phyloP scores from a whole-genome alignment of 2,797 vertebrate species.

The Echiichthys vipera region DNA sequence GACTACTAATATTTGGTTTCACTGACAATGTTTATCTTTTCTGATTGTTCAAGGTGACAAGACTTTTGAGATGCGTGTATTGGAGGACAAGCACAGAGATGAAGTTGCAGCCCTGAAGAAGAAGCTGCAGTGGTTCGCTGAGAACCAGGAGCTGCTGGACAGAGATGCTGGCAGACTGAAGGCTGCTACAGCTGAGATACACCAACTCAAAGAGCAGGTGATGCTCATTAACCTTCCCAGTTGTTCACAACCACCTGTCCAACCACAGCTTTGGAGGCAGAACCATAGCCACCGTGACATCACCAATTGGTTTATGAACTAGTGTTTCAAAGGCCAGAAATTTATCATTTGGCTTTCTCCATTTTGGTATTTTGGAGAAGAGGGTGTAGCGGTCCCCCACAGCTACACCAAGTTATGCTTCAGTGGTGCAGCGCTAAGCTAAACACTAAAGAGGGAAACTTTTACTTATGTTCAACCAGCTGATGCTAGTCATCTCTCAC shows the following conservation, averaged over 20 bases:
- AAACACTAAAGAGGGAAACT: too few relatives aligned
- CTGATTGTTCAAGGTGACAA: constrained; percentile 84
- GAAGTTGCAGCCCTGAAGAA: constrained; percentile 88
- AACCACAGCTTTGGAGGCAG: not conserved
- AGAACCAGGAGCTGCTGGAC: constrained; percentile 94
- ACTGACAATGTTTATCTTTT: not conserved
- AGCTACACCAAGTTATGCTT: too few relatives aligned
- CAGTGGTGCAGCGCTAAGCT: too few relatives aligned
- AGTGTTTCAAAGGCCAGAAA: too few relatives aligned
- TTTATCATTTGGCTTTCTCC: too few relatives aligned
- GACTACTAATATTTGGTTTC: not conserved
- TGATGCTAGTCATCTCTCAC: too few relatives aligned
- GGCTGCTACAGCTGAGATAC: constrained; percentile 88
- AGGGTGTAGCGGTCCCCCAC: too few relatives aligned
- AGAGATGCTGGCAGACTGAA: constrained; percentile 88
- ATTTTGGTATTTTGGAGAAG: too few relatives aligned
- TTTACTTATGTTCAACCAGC: too few relatives aligned
- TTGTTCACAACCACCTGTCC: not conserved
- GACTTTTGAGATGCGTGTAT: constrained; percentile 83
- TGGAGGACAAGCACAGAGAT: constrained; percentile 88
- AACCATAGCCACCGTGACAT: too few relatives aligned
- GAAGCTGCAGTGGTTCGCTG: constrained; percentile 91
- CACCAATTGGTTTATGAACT: too few relatives aligned
- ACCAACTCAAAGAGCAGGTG: constrained; percentile 89
- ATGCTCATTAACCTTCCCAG: not conserved